Base-by-base conservation (phyloP, 2,888 invertebrate genomes). In the Aspidapion aeneum region DNA sequence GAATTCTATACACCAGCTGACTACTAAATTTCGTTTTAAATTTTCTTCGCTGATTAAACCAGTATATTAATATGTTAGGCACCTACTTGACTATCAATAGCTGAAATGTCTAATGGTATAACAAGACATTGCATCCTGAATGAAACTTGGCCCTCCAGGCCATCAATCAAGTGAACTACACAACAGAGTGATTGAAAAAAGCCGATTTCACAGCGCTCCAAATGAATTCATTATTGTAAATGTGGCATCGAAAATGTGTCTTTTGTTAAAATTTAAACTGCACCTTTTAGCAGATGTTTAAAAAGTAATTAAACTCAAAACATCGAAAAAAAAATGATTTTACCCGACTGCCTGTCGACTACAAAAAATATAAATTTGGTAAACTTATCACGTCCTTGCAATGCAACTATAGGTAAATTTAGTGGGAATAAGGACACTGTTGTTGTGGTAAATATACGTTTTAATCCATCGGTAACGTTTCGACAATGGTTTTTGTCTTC, bases 101-200 rank as follows among this genome's bases (percentile, higher is more conserved):
- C 35, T 12, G 5, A 12, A 35, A 3, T 35, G 35, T 63, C 58
- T 63, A 55, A 63, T 57, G 60, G 56, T 63, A 60, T 63, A 63
- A 63, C 60, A 60, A 63, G 63, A 63, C 60, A 21, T 63, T 57
- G 63, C 63, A 63, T 63, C 59, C 60, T 55, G 57, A 56, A 49
- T 55, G 52, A 63, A 59, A 63, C 56, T 57, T 50, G 56, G 21
- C 55, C 56, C 63, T 60, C 19, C 35, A 58, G 49, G 51, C 57
- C 63, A 63, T 63, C 63, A 63, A 63, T 63, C 63, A 63, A 60
- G 48, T 55, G 55, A 35, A 50, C 21, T 20, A 49, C 58, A 52
- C 55, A 58, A 58, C 54, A 58, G 58, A 62, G 48, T 58, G 58
- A 57, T 20, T 50, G 60, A 60, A 60, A 56, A 20, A 63, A 51